Evolutionary conservation across 2,113 vertebrate species (phyloP).

Genomic region (Notarius lentiginosus): DNA sequence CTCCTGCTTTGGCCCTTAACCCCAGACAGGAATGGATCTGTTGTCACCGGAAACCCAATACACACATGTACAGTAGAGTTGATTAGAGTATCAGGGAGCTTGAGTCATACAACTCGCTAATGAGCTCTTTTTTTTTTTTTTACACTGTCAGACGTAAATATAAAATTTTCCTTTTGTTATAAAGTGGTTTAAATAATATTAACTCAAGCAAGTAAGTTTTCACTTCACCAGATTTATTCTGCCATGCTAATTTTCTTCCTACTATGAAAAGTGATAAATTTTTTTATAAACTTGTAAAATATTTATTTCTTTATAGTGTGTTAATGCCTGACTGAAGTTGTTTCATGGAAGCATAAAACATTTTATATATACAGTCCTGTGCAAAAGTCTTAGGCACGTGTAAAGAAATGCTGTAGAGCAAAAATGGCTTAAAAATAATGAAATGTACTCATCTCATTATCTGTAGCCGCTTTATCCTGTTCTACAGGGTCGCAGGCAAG

Average conservation of each 20-base stretch:
- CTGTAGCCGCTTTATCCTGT: no score
- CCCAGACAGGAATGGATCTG: conserved; percentile 4
- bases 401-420: no score
- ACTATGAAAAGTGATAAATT: no score
- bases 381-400: no score
- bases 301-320: neutral
- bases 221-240: neutral
- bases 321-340: neutral
- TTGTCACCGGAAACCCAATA: neutral
- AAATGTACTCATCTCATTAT: no score
- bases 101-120: conserved; percentile 6
- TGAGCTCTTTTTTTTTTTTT: neutral
- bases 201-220: neutral
- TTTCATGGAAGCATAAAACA: neutral
- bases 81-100: neutral
- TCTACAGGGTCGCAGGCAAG: no score
- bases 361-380: neutral
- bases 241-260: no score
- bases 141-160: neutral
- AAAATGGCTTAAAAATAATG: no score
- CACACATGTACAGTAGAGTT: neutral
- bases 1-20: conserved; percentile 14
- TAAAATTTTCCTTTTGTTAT: neutral
- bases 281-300: neutral
- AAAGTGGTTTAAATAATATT: neutral